These are phyloP conservation scores for Leuciscus idus DNA, from an alignment of 2,113 vertebrate species.

Conservation along the genomic window DNA sequence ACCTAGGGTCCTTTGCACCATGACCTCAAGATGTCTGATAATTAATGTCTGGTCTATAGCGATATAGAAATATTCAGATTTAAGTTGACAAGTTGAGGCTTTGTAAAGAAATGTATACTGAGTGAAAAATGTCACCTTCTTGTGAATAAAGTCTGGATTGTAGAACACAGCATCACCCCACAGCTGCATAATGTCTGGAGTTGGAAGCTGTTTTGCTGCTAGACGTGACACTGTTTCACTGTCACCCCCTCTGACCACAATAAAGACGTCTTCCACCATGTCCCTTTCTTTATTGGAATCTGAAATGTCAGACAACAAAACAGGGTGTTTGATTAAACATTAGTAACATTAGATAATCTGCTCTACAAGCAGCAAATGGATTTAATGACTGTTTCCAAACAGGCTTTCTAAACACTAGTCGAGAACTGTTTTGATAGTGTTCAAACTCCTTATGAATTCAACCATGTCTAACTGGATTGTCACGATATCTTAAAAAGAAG, in stretches of 20 bases:
- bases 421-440: too few species aligned
- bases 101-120: background rate
- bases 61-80: too few species aligned
- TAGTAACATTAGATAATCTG: background rate
- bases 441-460: too few species aligned
- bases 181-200: slow-evolving; percentile 80
- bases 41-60: too few species aligned
- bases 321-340: background rate
- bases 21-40: too few species aligned
- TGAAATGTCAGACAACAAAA: background rate
- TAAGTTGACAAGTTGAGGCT: too few species aligned
- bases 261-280: slow-evolving; percentile 82
- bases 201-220: slow-evolving; percentile 81
- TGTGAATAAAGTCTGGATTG: slow-evolving; percentile 85
- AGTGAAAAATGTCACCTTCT: slow-evolving; percentile 69
- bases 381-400: background rate
- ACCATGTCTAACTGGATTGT: too few species aligned
- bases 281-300: slow-evolving; percentile 44
- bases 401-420: background rate
- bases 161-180: slow-evolving; percentile 89
- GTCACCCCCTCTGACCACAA: slow-evolving; percentile 80
- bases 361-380: background rate
- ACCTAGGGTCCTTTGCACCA: too few species aligned
- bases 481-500: too few species aligned
- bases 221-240: slow-evolving; percentile 80